These are phyloP conservation scores for Teleiodes luculella DNA, from an alignment of 2,888 invertebrate genomes.

Conservation along the genomic window DNA sequence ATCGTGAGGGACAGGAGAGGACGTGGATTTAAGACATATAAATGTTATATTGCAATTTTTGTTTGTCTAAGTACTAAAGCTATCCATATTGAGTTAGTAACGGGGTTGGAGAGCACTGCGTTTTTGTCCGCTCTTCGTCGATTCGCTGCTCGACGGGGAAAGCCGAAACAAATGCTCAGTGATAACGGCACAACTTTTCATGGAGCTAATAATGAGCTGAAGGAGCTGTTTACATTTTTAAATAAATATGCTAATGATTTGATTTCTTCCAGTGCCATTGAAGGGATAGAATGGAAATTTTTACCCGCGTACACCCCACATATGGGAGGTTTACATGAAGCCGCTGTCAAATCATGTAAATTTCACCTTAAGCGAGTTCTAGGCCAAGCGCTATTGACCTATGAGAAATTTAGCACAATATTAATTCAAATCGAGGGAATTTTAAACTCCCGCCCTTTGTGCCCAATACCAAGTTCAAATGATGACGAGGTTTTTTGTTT, in stretches of 20 bases:
- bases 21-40: neutral
- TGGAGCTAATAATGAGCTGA: neutral
- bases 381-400: slow-evolving; percentile 17
- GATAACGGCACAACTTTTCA: neutral
- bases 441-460: too few relatives aligned
- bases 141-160: neutral
- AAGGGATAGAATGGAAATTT: too few relatives aligned
- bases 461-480: slow-evolving; percentile 26
- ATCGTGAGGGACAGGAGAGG: neutral
- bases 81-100: neutral
- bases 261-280: too few relatives aligned
- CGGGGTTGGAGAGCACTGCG: neutral
- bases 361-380: slow-evolving; percentile 14
- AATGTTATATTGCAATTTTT: neutral
- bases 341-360: too few relatives aligned
- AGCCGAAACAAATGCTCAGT: neutral
- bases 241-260: too few relatives aligned
- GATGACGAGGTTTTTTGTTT: slow-evolving; percentile 25
- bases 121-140: neutral
- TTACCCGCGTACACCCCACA: too few relatives aligned
- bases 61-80: neutral
- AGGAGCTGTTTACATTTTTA: slow-evolving; percentile 1
- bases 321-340: too few relatives aligned
- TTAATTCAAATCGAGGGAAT: too few relatives aligned
- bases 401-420: slow-evolving; percentile 23